Base-by-base conservation (phyloP, 2,888 invertebrate species). In the Megalurothrips usitatus region DNA sequence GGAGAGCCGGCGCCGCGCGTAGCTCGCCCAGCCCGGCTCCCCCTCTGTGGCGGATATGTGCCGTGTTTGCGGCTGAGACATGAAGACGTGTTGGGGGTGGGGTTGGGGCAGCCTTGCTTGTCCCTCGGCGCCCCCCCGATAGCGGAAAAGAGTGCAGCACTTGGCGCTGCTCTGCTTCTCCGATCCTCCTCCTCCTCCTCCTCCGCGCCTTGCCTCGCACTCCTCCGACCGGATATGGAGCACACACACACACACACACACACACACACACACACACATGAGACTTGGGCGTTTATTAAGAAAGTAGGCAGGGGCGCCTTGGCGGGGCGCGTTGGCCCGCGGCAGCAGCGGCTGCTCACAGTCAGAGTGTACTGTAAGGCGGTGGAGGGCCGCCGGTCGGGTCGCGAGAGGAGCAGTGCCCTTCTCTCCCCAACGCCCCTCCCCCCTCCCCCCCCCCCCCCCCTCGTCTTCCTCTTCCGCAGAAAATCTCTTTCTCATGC, bases 221-320 rank as follows among this genome's bases (percentile, higher is more conserved):
- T n/a, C n/a, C n/a, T n/a, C 34, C 34, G 34, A 43, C 34, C 34
- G 34, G 34, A 43, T 43, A 43, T 43, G 34, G 58, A 58, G 58
- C 52, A 9, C n/a, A 68, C 23, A 58, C 6, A 17, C 17, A 14
- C 34, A 43, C 34, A 43, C 34, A 43, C 34, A n/a, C n/a, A n/a
- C 52, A 9, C n/a, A 68, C 23, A 58, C 6, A 17, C 17, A 14
- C 34, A 43, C 34, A 43, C 34, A 43, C 34, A n/a, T n/a, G n/a
- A n/a, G n/a, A n/a, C n/a, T n/a, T 17, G 52, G 58, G 68, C 68
- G 68, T 26, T 75, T 75, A 75, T 75, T 75, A 75, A 75, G 68
- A 26, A 26, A 75, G 58, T 19, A 58, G 58, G 34, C 58, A 17
- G 8, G 26, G 68, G 26, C 52, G 11, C 14, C 49, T 9, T 9